Conservation (phyloP, 2,888 invertebrate species). For the Chromoteleia sp. region DNA sequence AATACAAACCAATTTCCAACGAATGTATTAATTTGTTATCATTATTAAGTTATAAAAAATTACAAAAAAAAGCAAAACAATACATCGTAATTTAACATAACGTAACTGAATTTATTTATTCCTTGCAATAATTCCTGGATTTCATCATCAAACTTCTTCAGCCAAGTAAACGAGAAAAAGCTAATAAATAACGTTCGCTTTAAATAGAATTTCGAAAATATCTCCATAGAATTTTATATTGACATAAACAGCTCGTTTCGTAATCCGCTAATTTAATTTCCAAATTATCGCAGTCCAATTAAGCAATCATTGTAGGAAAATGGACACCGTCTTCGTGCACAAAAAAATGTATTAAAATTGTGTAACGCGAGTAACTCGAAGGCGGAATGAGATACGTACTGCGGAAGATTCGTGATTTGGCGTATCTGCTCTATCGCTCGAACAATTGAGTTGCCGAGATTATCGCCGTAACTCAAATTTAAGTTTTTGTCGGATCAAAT, state of each 20-base stretch:
- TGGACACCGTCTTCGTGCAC: neutral
- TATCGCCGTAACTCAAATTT: slow-evolving; percentile 19
- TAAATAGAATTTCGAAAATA: neutral
- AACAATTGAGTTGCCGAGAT: slow-evolving; percentile 17
- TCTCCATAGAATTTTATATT: neutral
- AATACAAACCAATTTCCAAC: too few relatives aligned
- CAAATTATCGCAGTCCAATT: neutral
- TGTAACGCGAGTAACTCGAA: slow-evolving; percentile 10
- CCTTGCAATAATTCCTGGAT: too few relatives aligned
- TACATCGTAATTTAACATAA: too few relatives aligned
- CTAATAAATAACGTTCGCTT: too few relatives aligned
- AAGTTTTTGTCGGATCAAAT: slow-evolving; percentile 11
- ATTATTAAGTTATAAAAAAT: too few relatives aligned
- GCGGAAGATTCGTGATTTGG: neutral
- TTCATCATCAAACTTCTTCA: too few relatives aligned
- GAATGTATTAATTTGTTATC: too few relatives aligned
- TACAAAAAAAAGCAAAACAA: too few relatives aligned
- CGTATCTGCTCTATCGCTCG: slow-evolving; percentile 4
- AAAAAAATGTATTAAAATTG: slow-evolving; percentile 20
- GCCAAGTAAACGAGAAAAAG: too few relatives aligned
- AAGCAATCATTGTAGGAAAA: neutral
- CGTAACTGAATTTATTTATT: too few relatives aligned
- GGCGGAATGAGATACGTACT: neutral
- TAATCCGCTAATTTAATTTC: neutral
- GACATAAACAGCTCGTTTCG: neutral